These are phyloP conservation scores for Drosophila austrosaltans DNA, from an alignment of 2,888 invertebrate genomes.

Conservation along the genomic window DNA sequence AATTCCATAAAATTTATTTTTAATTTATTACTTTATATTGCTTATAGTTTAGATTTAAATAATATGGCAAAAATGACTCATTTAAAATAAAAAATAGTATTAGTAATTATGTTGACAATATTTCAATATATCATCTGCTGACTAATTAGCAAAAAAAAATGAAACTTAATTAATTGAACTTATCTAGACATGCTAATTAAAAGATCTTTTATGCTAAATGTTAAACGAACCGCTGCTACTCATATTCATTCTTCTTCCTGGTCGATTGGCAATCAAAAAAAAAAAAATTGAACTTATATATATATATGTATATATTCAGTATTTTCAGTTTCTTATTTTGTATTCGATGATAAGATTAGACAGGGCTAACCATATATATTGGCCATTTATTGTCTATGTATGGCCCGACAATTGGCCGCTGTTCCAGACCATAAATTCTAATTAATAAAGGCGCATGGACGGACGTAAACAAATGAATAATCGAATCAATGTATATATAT, in stretches of 20 bases:
- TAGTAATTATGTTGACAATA: too few relatives aligned
- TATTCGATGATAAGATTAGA: conserved; percentile 57
- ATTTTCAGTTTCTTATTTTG: conserved; percentile 1
- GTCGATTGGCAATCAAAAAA: conserved; percentile 2
- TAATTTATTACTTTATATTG: too few relatives aligned
- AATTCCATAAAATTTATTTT: too few relatives aligned
- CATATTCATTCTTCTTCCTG: not conserved
- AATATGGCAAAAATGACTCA: too few relatives aligned
- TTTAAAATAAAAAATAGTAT: too few relatives aligned
- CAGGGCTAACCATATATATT: conserved; percentile 46
- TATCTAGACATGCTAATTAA: conserved; percentile 10
- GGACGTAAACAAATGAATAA: conserved; percentile 11
- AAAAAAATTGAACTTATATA: not conserved
- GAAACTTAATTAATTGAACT: not conserved
- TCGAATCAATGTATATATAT: conserved; percentile 17
- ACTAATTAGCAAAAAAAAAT: too few relatives aligned
- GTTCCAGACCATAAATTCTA: conserved; percentile 60
- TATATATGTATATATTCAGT: not conserved
- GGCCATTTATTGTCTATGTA: conserved; percentile 67
- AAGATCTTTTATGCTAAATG: not conserved
- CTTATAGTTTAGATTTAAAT: too few relatives aligned
- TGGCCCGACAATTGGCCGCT: conserved; percentile 42
- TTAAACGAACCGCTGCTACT: not conserved
- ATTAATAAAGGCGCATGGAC: conserved; percentile 60
- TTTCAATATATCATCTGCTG: too few relatives aligned